Evolutionary conservation across 2,888 invertebrate species (phyloP), one percentile per base, ranked within the genome.

Genomic region (Eristalis arbustorum): DNA sequence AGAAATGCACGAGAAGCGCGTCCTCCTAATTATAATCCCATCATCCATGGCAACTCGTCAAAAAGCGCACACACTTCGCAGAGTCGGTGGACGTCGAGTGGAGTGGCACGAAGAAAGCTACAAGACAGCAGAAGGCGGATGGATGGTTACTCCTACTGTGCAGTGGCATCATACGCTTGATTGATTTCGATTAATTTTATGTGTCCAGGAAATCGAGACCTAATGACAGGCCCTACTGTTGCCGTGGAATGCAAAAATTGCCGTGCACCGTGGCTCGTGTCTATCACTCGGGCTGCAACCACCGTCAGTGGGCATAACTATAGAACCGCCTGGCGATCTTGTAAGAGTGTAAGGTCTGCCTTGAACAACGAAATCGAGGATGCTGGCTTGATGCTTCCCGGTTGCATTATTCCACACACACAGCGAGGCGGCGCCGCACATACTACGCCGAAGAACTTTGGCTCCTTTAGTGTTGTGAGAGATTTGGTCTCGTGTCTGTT

Each of bases 111-210:
- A 67, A 56, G 62, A 23, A 68, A 28, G 10, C 28, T 64, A n/a
- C 13, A 4, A 37, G 25, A n/a, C 40, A 34, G 49, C 18, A 31
- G 18, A 40, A 18, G 40, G 57, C 57, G 37, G 61, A 23, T 59
- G 28, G 56, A 31, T 56, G 42, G 61, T 34, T 84, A 72, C 71
- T 84, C 62, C 67, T 28, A 57, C 73, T 64, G 71, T 63, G 57
- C 80, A 64, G 68, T 84, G 73, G 68, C 61, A 71, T 82, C 72
- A 82, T 73, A 64, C 77, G 82, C 66, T 74, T 85, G 85, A 85
- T 85, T 85, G 85, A 85, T 85, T 85, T 85, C 85, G 82, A 85
- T 85, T 81, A 85, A 85, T 85, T 85, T 82, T 77, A 81, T 85
- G 77, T 85, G 85, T 85, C 77, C 85, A 85, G 85, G 85, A 85